Conservation (phyloP, 2,888 invertebrate genomes). For the Cantharis rustica region DNA sequence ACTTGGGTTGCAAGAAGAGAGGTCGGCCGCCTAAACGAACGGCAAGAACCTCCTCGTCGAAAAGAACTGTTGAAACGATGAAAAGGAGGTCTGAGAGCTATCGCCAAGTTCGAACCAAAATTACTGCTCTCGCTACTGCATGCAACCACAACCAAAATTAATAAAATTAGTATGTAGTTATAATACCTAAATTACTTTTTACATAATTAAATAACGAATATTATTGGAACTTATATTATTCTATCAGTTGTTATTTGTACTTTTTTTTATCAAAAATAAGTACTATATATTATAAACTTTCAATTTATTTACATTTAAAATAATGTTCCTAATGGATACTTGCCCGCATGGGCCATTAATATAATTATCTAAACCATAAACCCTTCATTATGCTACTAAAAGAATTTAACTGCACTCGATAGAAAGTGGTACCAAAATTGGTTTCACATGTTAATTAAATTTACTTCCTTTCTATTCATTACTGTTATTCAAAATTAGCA, state of each 20-base stretch:
- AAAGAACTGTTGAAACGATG: conserved; percentile 53
- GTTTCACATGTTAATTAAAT: background rate
- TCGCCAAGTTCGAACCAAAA: conserved; percentile 51
- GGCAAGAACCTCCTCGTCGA: conserved; percentile 48
- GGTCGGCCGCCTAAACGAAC: conserved; percentile 42
- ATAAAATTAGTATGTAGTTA: conserved; percentile 4
- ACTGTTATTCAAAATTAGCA: background rate
- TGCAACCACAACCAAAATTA: conserved; percentile 43
- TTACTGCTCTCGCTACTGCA: conserved; percentile 53
- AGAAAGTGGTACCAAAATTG: background rate
- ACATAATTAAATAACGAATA: background rate
- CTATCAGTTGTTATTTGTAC: background rate
- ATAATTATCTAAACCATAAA: background rate
- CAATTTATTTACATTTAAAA: background rate
- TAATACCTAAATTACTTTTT: conserved; percentile 1
- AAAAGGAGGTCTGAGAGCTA: conserved; percentile 53
- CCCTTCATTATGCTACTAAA: background rate
- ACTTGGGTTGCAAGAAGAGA: conserved; percentile 45
- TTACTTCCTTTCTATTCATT: background rate
- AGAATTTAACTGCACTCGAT: background rate
- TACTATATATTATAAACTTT: no score
- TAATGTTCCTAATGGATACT: background rate
- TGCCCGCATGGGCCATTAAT: background rate
- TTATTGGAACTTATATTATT: background rate
- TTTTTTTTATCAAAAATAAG: background rate